Conservation (phyloP, 92 coral and sea anemone genomes). For the Epizoanthus fatuus region DNA sequence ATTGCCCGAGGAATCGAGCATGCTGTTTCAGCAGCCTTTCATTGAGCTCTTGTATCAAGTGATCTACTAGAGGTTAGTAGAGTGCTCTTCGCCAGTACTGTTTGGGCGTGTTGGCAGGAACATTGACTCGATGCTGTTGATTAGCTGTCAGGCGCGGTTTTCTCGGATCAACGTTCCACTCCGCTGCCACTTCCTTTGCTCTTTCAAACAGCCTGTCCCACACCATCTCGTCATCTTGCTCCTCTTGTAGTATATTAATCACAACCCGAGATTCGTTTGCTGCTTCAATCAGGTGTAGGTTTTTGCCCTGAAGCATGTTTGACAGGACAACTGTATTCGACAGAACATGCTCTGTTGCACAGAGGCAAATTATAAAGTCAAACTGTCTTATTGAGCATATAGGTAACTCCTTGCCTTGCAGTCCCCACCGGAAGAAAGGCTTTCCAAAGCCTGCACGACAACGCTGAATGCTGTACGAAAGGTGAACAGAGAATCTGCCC, state of each 20-base stretch:
- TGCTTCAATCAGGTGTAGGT: slow-evolving; percentile 38
- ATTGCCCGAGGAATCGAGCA: slow-evolving; percentile 45
- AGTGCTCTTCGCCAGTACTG: slow-evolving; percentile 44
- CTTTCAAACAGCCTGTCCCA: slow-evolving; percentile 24
- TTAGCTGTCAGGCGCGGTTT: not conserved
- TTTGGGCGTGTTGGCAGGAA: slow-evolving; percentile 28
- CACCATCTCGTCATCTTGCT: slow-evolving; percentile 42
- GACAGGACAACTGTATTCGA: slow-evolving; percentile 25
- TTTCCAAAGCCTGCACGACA: slow-evolving; percentile 60
- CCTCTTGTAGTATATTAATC: slow-evolving; percentile 33
- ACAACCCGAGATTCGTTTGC: slow-evolving; percentile 52
- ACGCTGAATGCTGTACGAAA: slow-evolving; percentile 64
- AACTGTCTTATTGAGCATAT: slow-evolving; percentile 62
- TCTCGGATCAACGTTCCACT: slow-evolving; percentile 35
- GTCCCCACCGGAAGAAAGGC: slow-evolving; percentile 53
- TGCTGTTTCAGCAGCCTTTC: slow-evolving; percentile 31
- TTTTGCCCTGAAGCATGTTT: slow-evolving; percentile 38
- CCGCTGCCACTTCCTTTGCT: slow-evolving; percentile 51
- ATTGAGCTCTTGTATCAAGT: slow-evolving; percentile 13
- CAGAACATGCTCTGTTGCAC: slow-evolving; percentile 60
- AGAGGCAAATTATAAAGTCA: slow-evolving; percentile 30
- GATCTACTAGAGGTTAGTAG: slow-evolving; percentile 30
- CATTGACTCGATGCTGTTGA: slow-evolving; percentile 43
- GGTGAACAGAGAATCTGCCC: slow-evolving; percentile 68
- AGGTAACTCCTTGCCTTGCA: slow-evolving; percentile 65